Evolutionary conservation across 2,113 vertebrate species (phyloP).

Genomic region (Cricetomys ansorgei): DNA sequence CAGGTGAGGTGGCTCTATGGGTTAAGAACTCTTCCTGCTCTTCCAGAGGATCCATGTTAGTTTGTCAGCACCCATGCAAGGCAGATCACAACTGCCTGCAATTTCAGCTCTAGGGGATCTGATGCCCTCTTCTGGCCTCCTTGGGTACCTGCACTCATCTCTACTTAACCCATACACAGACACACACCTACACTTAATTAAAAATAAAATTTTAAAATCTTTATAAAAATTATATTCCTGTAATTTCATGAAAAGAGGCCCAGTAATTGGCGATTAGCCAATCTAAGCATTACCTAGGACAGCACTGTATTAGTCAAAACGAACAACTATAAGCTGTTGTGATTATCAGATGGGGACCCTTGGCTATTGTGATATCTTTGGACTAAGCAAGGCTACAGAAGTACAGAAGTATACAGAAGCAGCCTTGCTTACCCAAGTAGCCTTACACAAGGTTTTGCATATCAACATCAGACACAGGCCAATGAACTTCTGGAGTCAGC

Average conservation of each 20-base stretch:
- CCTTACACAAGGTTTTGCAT: background rate
- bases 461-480: background rate
- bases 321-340: background rate
- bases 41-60: background rate
- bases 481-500: background rate
- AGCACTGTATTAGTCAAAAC: slow-evolving; percentile 1
- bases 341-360: background rate
- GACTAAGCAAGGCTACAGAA: background rate
- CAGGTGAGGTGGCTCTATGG: background rate
- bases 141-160: background rate
- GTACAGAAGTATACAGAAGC: too few relatives aligned
- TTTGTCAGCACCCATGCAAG: background rate
- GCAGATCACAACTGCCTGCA: background rate
- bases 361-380: background rate
- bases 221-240: background rate
- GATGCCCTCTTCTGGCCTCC: background rate
- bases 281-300: background rate
- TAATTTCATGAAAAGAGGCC: background rate
- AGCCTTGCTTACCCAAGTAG: too few relatives aligned
- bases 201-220: background rate
- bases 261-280: slow-evolving; percentile 13
- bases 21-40: background rate
- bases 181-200: background rate
- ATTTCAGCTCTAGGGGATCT: background rate
- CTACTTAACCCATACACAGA: background rate